These are phyloP conservation scores for Colletes gigas DNA, from an alignment of 1,140 invertebrate genomes.

Conservation along the genomic window DNA sequence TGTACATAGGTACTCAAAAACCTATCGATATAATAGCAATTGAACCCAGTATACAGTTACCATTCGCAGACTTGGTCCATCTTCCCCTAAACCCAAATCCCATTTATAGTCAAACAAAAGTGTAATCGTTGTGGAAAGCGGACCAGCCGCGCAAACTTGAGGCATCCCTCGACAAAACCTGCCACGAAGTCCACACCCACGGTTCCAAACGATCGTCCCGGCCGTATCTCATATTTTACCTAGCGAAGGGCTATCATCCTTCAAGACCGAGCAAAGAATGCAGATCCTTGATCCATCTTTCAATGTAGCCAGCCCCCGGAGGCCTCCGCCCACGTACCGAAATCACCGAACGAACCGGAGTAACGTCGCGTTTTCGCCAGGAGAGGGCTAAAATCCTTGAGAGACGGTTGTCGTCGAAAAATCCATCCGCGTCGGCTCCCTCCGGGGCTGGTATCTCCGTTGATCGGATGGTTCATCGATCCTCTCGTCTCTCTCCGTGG, in stretches of 20 bases:
- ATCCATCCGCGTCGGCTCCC: neutral
- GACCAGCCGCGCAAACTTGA: no score
- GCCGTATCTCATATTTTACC: neutral
- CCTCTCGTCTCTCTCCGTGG: neutral
- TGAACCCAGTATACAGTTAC: no score
- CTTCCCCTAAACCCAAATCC: no score
- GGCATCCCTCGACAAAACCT: no score
- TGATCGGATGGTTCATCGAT: constrained; percentile 35
- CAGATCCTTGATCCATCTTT: neutral
- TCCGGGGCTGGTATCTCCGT: constrained; percentile 2
- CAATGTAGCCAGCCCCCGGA: neutral
- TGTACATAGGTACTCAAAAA: no score
- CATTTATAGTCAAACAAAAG: no score
- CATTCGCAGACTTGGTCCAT: no score
- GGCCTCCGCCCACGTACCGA: neutral
- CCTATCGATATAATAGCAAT: no score
- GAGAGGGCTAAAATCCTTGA: neutral
- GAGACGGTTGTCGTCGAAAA: neutral
- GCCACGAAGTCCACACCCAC: no score
- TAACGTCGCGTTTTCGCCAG: neutral
- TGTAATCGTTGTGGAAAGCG: no score
- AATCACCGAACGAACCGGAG: neutral
- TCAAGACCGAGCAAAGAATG: neutral
- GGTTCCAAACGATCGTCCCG: no score
- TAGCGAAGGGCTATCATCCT: neutral